Conservation (phyloP, 2,888 invertebrate genomes). For the Amorpha juglandis region DNA sequence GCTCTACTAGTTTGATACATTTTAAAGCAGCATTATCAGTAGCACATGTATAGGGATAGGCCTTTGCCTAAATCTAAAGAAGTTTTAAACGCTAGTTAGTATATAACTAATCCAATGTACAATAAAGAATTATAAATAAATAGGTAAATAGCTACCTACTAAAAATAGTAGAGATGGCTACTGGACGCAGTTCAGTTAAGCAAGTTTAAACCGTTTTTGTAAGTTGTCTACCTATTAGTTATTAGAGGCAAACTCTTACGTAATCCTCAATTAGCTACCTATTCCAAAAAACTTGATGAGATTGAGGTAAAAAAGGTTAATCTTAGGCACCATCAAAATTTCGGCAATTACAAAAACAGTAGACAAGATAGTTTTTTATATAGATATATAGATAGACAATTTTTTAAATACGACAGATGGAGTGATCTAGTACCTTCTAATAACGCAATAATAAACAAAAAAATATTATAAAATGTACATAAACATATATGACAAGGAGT, state of each 20-base stretch:
- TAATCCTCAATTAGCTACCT: neutral
- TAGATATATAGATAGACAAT: too few species aligned
- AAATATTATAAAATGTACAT: neutral
- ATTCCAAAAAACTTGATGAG: neutral
- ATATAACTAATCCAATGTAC: too few species aligned
- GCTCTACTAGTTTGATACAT: too few species aligned
- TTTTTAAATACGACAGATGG: too few species aligned
- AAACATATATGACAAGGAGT: slow-evolving; percentile 7
- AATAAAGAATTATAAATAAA: too few species aligned
- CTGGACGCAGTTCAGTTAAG: too few species aligned
- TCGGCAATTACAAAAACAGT: neutral
- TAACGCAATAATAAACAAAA: neutral
- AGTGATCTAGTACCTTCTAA: too few species aligned
- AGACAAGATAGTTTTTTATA: neutral
- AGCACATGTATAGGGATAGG: too few species aligned
- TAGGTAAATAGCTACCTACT: too few species aligned
- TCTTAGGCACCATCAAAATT: neutral
- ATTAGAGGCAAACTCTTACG: neutral
- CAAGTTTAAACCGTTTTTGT: neutral
- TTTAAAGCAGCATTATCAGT: too few species aligned
- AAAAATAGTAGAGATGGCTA: neutral
- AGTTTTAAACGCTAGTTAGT: too few species aligned
- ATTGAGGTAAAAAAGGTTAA: neutral
- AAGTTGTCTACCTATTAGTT: neutral
- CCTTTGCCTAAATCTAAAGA: too few species aligned